These are phyloP conservation scores for Ceriagrion tenellum DNA, from an alignment of 2,888 invertebrate genomes.

Conservation along the genomic window DNA sequence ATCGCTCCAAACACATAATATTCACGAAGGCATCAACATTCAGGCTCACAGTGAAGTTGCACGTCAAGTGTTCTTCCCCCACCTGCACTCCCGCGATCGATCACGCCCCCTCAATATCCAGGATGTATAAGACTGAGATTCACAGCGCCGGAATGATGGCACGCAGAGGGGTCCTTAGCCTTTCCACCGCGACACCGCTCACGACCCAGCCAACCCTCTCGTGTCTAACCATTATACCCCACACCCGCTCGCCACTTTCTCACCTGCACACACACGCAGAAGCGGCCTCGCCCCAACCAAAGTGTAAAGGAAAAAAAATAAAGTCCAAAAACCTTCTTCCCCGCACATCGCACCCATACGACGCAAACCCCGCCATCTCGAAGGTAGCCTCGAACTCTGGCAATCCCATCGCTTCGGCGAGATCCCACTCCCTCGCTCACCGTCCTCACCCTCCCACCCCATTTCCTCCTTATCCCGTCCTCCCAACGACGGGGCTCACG, in stretches of 20 bases:
- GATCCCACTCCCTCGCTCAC: not conserved
- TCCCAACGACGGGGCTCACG: not conserved
- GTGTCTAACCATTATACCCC: not conserved
- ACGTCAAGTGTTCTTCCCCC: too few relatives aligned
- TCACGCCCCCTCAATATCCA: not conserved
- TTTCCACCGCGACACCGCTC: not conserved
- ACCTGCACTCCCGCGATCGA: not conserved
- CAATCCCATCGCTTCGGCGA: not conserved
- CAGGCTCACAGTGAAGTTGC: too few relatives aligned
- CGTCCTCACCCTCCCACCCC: not conserved
- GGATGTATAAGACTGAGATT: constrained; percentile 47
- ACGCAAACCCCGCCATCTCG: not conserved
- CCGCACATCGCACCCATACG: not conserved
- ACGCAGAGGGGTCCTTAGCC: not conserved
- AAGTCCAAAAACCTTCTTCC: not conserved
- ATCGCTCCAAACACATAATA: too few relatives aligned
- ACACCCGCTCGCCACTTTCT: not conserved
- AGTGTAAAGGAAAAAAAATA: not conserved
- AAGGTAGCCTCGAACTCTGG: not conserved
- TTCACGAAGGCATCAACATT: too few relatives aligned
- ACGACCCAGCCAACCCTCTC: not conserved
- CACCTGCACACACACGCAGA: not conserved
- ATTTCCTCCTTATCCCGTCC: not conserved
- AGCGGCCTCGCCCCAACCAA: too few relatives aligned
- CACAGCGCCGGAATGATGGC: constrained; percentile 38